Evolutionary conservation across 2,113 vertebrate species (phyloP).

Genomic region (Propithecus coquereli): DNA sequence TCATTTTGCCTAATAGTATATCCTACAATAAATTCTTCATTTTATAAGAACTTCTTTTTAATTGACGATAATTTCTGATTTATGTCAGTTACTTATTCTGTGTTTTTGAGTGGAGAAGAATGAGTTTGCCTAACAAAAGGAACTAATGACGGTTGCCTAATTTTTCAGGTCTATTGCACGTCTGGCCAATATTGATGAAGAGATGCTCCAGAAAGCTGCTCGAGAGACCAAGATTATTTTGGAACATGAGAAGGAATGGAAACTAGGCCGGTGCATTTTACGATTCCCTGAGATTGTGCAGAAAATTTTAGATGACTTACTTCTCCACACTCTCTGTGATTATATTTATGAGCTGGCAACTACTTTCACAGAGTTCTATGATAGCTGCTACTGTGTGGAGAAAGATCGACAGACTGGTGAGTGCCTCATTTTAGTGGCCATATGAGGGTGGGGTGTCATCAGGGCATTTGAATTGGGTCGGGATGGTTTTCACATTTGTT

Average conservation of each 20-base stretch:
- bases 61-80: not conserved
- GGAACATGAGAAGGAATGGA: conserved; percentile 98
- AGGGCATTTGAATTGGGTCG: not conserved
- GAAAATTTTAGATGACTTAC: conserved; percentile 95
- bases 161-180: conserved; percentile 91
- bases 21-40: not conserved
- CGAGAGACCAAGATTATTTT: conserved; percentile 87
- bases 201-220: conserved; percentile 87
- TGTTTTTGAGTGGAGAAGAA: not conserved
- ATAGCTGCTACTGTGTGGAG: conserved; percentile 98
- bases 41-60: not conserved
- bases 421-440: not conserved
- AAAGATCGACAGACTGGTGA: conserved; percentile 96
- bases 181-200: conserved; percentile 90
- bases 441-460: too few relatives aligned
- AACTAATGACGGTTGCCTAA: not conserved
- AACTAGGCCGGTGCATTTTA: conserved; percentile 94
- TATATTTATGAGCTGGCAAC: conserved; percentile 98
- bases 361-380: conserved; percentile 98
- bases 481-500: not conserved
- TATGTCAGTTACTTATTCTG: not conserved
- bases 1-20: not conserved
- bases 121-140: not conserved
- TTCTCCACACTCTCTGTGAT: conserved; percentile 95
- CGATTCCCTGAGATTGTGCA: conserved; percentile 95